Conservation (phyloP, 2,113 vertebrate species). For the Ascaphus truei region DNA sequence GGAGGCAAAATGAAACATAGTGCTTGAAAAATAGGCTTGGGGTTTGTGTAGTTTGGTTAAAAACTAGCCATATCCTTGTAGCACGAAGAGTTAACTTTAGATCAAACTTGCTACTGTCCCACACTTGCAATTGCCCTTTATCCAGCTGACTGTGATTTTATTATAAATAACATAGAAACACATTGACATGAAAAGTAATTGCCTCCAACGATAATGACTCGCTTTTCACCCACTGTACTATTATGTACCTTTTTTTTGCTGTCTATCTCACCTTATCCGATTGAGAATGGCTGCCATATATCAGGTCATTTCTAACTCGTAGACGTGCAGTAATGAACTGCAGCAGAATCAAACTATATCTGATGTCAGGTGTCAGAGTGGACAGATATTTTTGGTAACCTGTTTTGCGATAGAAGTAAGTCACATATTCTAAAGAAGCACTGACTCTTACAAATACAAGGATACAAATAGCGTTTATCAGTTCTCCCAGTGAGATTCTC, state of each 20-base stretch:
- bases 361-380: background rate
- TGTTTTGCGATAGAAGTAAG: background rate
- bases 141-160: background rate
- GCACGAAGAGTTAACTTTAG: background rate
- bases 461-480: too few relatives aligned
- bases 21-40: too few relatives aligned
- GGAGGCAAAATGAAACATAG: too few relatives aligned
- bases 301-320: background rate
- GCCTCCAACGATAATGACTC: background rate
- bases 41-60: too few relatives aligned
- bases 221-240: background rate
- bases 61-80: background rate
- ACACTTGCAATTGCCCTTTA: background rate
- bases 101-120: background rate
- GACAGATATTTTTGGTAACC: background rate
- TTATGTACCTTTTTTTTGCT: background rate
- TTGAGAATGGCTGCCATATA: background rate
- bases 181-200: background rate
- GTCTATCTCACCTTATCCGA: too few relatives aligned
- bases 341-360: background rate
- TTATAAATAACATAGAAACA: constrained; percentile 2
- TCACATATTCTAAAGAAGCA: too few relatives aligned
- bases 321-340: background rate
- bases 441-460: too few relatives aligned
- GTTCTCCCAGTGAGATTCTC: too few relatives aligned